Base-by-base conservation (phyloP, 2,113 vertebrate genomes). In the Hemiprocne comata region DNA sequence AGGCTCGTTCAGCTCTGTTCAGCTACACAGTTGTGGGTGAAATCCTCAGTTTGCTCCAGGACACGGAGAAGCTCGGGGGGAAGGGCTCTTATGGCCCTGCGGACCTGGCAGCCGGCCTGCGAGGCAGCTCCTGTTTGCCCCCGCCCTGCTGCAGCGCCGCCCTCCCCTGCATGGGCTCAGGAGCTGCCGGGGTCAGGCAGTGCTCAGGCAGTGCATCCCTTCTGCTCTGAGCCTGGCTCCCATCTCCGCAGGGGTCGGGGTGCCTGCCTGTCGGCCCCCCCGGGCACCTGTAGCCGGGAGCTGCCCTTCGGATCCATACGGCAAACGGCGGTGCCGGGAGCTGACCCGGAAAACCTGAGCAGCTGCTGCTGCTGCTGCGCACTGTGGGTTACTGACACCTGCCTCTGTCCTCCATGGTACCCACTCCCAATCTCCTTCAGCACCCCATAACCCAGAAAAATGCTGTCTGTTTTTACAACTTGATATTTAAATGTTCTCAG, bases 1-100 rank as follows among this genome's bases (percentile, higher is more conserved):
- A 93, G 92, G 95, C 88, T 97, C 69, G 77, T 69, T 96, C 83
- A 83, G 84, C 85, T 53, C 82, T 94, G 92, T 91, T 96, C 96
- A 95, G 96, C 95, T 87, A 5, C 1, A 17, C 57, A 96, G 95
- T 92, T 90, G 57, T 71, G 90, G 90, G 66, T 57, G 42, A 96
- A 92, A 94, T 79, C 64, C 90, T 95, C 90, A 44, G 42, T 89
- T 85, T 94, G 66, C 89, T 93, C 80, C 82, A 4, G 17, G 74
- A 54, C 34, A 61, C 34, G 91, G 92, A 94, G 96, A 75, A 65
- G 75, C 90, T 75, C 76, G 96, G 71, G 78, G 95, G 93, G 92
- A 93, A 97, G 85, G 44, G 51, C 66, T 66, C 46, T 64, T 9
- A 4, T n/a, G 24, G 8, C 80, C 73, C 94, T 83, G 44, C 3